Base-by-base conservation (phyloP, 2,113 vertebrate genomes). In the Microcebus ravelobensis region DNA sequence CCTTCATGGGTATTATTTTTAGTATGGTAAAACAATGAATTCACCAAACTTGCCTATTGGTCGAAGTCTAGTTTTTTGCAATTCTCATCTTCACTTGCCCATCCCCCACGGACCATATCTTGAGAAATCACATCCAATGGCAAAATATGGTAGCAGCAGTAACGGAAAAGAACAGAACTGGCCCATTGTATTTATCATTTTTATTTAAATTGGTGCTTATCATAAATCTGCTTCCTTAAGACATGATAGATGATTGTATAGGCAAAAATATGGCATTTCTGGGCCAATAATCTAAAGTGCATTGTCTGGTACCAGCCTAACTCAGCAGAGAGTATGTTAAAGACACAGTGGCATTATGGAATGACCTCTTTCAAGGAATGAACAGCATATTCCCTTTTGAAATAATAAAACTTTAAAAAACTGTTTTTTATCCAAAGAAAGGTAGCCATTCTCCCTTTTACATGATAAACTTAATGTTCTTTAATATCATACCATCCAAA, bases 171-270 rank as follows among this genome's bases (percentile, higher is more conserved):
- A 74, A n/a, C 0, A 91, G 42, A 31, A 2, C 29, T 15, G 11
- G 31, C 15, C 70, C 29, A 14, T 13, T 50, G 6, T 39, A 68
- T 59, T 81, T 92, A 61, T 87, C 29, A 25, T 87, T 48, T 92
- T 95, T 86, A 61, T 77, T 95, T 83, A 91, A 95, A 70, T 45
- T 17, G 11, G 55, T 55, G 6, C 48, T 90, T 71, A 52, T 50
- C 20, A 39, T 8, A 36, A 88, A 7, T 31, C 27, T 76, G 1
- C 65, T 59, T 89, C n/a, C 29, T 42, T 83, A 52, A 83, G 31
- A 80, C 8, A 34, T 1, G 11, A 9, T 59, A 85, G 50, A 77
- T 52, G 12, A 59, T 4, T 55, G 5, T 5, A 85, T 90, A 13
- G 52, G 6, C 67, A 93, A 63, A 15, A 88, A 34, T 29, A 63